Conservation (phyloP, 2,797 vertebrate species). For the Coracias cyanogaster region DNA sequence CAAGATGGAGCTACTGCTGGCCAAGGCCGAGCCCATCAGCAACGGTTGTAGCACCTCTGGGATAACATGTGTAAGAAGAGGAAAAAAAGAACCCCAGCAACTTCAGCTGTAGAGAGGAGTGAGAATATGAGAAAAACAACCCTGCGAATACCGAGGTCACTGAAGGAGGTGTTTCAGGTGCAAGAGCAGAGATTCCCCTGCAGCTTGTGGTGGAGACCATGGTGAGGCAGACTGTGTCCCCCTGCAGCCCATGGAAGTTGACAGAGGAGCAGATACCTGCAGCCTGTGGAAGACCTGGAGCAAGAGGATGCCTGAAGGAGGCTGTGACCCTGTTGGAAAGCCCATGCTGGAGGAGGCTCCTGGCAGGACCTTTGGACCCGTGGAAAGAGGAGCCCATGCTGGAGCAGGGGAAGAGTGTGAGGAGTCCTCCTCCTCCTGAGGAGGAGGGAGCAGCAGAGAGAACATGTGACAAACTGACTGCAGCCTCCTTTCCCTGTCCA, state of each 20-base stretch:
- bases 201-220: not conserved
- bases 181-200: not conserved
- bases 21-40: not conserved
- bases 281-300: too few species aligned
- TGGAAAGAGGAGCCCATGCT: not conserved
- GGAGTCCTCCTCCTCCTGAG: not conserved
- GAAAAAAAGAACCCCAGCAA: not conserved
- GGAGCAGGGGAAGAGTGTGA: not conserved
- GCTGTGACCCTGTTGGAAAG: too few species aligned
- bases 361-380: not conserved
- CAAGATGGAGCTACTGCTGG: not conserved
- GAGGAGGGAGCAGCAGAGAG: not conserved
- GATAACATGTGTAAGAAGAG: not conserved
- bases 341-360: not conserved
- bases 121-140: not conserved
- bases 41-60: not conserved
- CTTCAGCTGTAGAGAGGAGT: not conserved
- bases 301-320: too few species aligned
- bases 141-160: not conserved
- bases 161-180: not conserved
- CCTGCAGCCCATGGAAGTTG: too few species aligned
- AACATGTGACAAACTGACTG: not conserved
- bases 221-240: not conserved
- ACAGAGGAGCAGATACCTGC: too few species aligned
- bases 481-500: not conserved